These are phyloP conservation scores for Harpalus rufipes DNA, from an alignment of 2,888 invertebrate species.

Conservation along the genomic window DNA sequence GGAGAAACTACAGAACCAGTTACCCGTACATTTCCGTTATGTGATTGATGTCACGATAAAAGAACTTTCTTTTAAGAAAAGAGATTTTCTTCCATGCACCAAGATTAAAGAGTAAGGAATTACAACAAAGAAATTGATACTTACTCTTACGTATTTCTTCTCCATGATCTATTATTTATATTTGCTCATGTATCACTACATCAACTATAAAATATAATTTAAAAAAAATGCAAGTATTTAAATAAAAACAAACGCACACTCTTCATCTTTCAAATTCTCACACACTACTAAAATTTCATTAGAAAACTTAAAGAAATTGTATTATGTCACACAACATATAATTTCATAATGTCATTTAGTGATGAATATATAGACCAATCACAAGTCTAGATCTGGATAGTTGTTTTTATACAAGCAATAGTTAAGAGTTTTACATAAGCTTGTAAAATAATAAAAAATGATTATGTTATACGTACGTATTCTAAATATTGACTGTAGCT, in stretches of 20 bases:
- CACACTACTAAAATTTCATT: background rate
- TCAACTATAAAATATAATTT: too few relatives aligned
- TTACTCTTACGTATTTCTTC: background rate
- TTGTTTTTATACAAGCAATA: background rate
- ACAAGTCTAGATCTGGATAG: background rate
- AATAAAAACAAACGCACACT: background rate
- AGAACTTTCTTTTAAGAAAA: background rate
- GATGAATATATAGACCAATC: background rate
- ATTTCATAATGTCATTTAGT: background rate
- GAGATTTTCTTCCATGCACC: background rate
- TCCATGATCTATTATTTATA: background rate
- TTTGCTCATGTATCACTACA: too few relatives aligned
- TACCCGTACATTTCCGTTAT: slow-evolving; percentile 5
- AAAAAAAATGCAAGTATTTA: too few relatives aligned
- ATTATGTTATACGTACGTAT: background rate
- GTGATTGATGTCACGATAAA: slow-evolving; percentile 14
- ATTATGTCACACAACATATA: background rate
- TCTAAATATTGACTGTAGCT: too few relatives aligned
- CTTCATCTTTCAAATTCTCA: background rate
- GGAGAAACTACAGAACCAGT: background rate
- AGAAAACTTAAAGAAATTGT: background rate
- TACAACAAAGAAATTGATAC: background rate
- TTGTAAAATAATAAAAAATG: background rate
- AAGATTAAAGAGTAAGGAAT: background rate
- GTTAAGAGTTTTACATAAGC: background rate